Base-by-base conservation (phyloP, 1,140 invertebrate genomes). In the Ips typographus region DNA sequence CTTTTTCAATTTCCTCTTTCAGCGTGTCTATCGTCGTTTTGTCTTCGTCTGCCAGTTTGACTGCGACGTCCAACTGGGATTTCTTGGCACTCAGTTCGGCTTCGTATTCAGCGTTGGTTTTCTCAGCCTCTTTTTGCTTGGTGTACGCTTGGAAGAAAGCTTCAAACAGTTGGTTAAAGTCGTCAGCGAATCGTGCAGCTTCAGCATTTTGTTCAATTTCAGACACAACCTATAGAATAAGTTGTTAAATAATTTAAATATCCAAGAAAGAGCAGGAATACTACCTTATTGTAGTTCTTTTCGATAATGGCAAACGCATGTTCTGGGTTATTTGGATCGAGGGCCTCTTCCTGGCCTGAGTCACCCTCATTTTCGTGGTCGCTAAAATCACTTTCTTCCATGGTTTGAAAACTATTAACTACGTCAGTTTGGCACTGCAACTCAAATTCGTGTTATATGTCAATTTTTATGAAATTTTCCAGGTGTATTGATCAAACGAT, bases 151-250 rank as follows among this genome's bases (percentile, higher is more conserved):
- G 80, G 69, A 83, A 86, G 8, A 87, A 81, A 0, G 82, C 78
- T 73, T 89, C 86, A 71, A 85, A 89, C 0, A 89, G 80, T 72
- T 84, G 85, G 1, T 83, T 84, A 75, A 87, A 88, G 51, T 87
- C 87, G 37, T 83, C 81, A 2, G 83, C 76, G 72, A 83, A 88
- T 37, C 74, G 72, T 3, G 71, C 67, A 2, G 71, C 57, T 58
- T 76, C 73, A 0, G 73, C 70, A 57, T 77, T 73, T 72, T 77
- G 73, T 73, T 80, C 77, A n/a, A 80, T 71, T 62, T 78, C 75
- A 2, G 71, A 61, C 5, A 79, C 40, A 40, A 72, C 73, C 79
- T 79, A 59, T 39, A 71, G 72, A 38, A 7, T 22, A 22, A 22
- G 22, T 22, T 22, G 22, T 0, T 22, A 22, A 22, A 41, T 4